phyloP scores from a whole-genome alignment of 2,113 vertebrate species.

The Pogonocichla stellata region DNA sequence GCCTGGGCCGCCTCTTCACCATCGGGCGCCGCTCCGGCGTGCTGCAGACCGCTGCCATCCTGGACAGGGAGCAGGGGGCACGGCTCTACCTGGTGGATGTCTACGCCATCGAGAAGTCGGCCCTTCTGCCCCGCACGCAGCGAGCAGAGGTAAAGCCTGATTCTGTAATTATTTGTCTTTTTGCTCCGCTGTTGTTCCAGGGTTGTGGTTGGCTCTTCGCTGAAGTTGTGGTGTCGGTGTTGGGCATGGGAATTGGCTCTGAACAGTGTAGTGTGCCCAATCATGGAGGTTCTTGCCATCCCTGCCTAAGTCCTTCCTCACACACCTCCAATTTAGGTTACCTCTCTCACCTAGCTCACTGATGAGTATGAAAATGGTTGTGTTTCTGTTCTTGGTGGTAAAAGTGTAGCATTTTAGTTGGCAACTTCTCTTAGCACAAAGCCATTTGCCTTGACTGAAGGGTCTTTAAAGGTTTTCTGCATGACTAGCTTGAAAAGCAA shows the following conservation, averaged over 20 bases:
- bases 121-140: conserved; percentile 87
- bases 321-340: background rate
- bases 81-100: conserved; percentile 94
- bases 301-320: background rate
- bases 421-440: background rate
- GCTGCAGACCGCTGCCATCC: conserved; percentile 91
- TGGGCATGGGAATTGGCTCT: background rate
- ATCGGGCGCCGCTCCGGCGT: conserved; percentile 87
- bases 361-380: background rate
- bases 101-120: conserved; percentile 90
- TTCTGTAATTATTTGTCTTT: background rate
- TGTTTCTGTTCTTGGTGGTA: background rate
- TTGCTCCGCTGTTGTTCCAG: background rate
- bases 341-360: background rate
- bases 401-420: background rate
- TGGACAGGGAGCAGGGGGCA: conserved; percentile 92
- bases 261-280: background rate
- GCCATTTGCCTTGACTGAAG: background rate
- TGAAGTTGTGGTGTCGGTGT: too few relatives aligned
- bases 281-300: background rate
- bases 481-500: background rate
- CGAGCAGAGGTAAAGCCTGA: conserved; percentile 87
- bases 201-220: background rate
- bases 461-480: background rate
- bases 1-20: conserved; percentile 90